phyloP scores from a whole-genome alignment of 2,797 vertebrate genomes.

The Peromyscus attwateri region DNA sequence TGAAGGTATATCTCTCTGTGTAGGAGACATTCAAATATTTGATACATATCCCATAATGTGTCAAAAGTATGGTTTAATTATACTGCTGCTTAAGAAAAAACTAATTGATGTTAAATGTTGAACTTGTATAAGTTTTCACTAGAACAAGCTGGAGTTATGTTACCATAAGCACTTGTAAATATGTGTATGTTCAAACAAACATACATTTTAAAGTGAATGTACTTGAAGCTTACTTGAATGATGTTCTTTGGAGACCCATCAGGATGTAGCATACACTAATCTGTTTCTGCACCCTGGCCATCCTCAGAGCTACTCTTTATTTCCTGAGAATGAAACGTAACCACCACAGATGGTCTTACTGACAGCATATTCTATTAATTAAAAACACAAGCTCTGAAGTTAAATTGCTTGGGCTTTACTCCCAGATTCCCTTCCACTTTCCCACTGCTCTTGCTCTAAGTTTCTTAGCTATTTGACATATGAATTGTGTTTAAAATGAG shows the following conservation, averaged over 20 bases:
- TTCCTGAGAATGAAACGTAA: not conserved
- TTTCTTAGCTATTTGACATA: slow-evolving; percentile 5
- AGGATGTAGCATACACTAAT: not conserved
- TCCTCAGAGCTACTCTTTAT: not conserved
- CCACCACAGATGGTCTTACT: not conserved
- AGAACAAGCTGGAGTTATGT: not conserved
- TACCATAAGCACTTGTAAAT: not conserved
- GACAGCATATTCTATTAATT: not conserved
- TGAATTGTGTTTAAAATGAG: slow-evolving; percentile 27
- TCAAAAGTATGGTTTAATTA: not conserved
- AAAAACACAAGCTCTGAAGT: slow-evolving; percentile 18
- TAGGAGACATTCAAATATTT: not conserved
- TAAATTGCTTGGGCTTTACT: slow-evolving; percentile 20
- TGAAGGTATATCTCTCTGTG: not conserved
- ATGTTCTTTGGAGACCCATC: not conserved
- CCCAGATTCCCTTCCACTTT: slow-evolving; percentile 23
- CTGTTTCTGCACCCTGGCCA: not conserved
- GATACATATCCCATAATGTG: not conserved
- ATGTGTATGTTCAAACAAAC: not conserved
- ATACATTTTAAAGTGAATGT: not conserved
- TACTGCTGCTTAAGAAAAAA: not conserved
- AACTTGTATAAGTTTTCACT: not conserved
- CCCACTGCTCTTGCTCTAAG: not conserved
- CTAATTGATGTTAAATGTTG: not conserved
- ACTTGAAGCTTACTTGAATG: not conserved